Evolutionary conservation across 1,140 invertebrate species (phyloP).

Genomic region (Ceratina japonica): DNA sequence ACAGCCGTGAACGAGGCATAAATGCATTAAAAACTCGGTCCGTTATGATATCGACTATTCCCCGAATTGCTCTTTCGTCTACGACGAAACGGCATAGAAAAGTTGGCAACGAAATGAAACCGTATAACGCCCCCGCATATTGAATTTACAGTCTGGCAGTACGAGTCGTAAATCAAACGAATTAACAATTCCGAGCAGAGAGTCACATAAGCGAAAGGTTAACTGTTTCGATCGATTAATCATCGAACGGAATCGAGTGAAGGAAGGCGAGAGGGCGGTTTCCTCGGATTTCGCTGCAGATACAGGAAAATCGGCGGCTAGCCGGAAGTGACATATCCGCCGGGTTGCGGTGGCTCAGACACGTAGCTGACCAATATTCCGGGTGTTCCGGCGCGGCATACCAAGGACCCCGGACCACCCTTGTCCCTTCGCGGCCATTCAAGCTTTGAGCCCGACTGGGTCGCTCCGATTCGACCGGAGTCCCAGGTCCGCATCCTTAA

Average conservation of each 20-base stretch:
- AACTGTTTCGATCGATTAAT: neutral
- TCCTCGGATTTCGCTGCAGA: neutral
- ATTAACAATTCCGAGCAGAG: no score
- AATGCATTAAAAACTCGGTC: constrained; percentile 30
- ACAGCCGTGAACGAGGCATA: constrained; percentile 6
- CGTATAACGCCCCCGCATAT: no score
- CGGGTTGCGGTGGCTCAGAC: constrained; percentile 52
- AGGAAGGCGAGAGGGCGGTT: neutral
- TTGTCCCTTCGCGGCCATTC: neutral
- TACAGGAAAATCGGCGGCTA: constrained; percentile 40
- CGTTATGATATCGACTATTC: neutral
- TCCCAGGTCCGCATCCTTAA: neutral
- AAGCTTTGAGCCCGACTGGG: neutral
- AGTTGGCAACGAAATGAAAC: no score
- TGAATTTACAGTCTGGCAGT: no score
- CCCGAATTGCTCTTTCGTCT: no score
- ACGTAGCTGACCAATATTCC: constrained; percentile 60
- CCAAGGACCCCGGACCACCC: constrained; percentile 46
- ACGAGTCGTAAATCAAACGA: no score
- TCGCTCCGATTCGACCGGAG: neutral
- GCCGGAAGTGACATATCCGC: constrained; percentile 53
- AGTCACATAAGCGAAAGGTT: no score
- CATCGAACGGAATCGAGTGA: neutral
- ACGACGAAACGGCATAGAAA: no score
- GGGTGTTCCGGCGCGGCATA: constrained; percentile 49